Evolutionary conservation across 2,113 vertebrate genomes (phyloP), one percentile per base, ranked within the genome.

Genomic region (Seriola rivoliana): DNA sequence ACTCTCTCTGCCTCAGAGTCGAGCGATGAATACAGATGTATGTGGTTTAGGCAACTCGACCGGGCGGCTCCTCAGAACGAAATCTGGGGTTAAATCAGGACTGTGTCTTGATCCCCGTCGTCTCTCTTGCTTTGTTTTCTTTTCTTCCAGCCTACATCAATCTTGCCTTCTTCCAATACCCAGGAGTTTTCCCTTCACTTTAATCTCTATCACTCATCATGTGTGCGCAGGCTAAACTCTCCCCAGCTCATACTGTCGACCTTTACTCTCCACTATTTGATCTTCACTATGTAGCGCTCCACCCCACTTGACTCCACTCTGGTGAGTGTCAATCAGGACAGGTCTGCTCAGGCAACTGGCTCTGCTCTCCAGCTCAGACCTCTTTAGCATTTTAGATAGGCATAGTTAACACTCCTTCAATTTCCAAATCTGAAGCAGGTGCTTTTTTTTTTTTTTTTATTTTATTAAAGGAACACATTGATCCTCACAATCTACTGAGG

Each of bases 201-300:
- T 88, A 86, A 91, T 90, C 87, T 85, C 77, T 55, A 57, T 87
- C 91, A 80, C 81, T 92, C 78, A 86, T 84, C 81, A 36, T 70
- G 71, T 72, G 76, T 77, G 76, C 17, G 5, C 64, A 60, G 50
- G 78, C 88, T 83, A 85, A 89, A 90, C 87, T 80, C 88, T 82
- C 75, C 48, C 60, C 75, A 58, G 88, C 81, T 84, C 81, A 57
- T 71, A 44, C 75, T 38, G 81, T 70, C 79, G 72, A 88, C 91
- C 87, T 92, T 88, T 89, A 79, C 85, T 81, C 84, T 48, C 84
- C 48, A n/a, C 78, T 84, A 36, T 92, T 93, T 91, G 84, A 84
- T 89, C 90, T 85, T 69, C 85, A 29, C 81, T 66, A 46, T 78
- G 82, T 74, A 63, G 85, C 52, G 21, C 72, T 87, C 80, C 78